phyloP scores from a whole-genome alignment of 2,888 invertebrate genomes.

The Rhopalosiphum nymphaeae region DNA sequence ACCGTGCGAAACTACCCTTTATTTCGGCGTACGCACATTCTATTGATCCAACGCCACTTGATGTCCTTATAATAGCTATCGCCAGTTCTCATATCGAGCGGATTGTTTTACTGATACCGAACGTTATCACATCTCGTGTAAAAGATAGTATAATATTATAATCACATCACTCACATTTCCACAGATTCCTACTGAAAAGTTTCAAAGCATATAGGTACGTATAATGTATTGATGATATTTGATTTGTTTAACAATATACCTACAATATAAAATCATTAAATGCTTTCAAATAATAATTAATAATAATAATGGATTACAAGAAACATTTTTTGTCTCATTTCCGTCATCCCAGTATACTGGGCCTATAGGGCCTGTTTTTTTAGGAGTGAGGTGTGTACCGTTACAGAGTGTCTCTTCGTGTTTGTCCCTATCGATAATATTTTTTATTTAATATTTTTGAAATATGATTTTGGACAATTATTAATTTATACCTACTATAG shows the following conservation, averaged over 20 bases:
- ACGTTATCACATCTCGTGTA: neutral
- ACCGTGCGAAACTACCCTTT: neutral
- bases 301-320: neutral
- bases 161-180: neutral
- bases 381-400: neutral
- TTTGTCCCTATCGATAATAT: neutral
- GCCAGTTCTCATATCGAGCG: neutral
- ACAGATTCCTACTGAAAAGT: neutral
- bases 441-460: neutral
- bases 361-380: neutral
- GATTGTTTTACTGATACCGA: conserved; percentile 36
- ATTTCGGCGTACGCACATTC: neutral
- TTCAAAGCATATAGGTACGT: neutral
- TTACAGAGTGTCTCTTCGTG: neutral
- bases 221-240: neutral
- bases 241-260: neutral
- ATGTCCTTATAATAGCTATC: neutral
- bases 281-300: neutral
- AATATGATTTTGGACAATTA: neutral
- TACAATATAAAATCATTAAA: neutral
- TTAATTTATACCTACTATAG: no score
- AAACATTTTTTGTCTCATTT: neutral
- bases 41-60: conserved; percentile 32
- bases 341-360: neutral
- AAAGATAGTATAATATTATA: neutral